A percentile compares a stretch with the other conserved stretches of the same genome.
Evolutionary conservation across 2,797 vertebrate species (phyloP).

Genomic region (Acanthopagrus latus): DNA sequence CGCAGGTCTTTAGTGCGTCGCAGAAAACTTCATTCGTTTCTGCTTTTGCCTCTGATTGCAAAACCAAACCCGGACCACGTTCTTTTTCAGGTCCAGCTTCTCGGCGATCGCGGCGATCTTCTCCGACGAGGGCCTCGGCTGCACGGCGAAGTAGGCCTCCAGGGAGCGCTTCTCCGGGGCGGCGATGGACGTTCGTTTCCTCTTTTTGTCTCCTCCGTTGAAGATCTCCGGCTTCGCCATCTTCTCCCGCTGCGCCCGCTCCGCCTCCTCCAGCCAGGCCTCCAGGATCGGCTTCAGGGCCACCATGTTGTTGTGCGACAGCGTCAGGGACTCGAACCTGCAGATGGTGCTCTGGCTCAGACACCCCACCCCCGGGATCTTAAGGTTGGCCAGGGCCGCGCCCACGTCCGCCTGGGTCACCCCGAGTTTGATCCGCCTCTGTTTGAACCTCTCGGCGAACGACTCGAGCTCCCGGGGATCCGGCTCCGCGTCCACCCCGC

Average conservation of each 20-base stretch:
- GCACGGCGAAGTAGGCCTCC: constrained; percentile 94
- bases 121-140: constrained; percentile 93
- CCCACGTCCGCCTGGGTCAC: constrained; percentile 95
- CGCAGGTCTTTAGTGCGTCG: constrained; percentile 86
- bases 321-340: constrained; percentile 94
- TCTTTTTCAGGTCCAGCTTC: constrained; percentile 96
- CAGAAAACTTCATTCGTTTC: constrained; percentile 97
- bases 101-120: constrained; percentile 95
- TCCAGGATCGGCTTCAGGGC: constrained; percentile 94
- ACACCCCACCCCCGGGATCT: constrained; percentile 94
- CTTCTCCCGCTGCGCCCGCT: constrained; percentile 92
- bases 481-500: constrained; percentile 87
- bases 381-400: constrained; percentile 92
- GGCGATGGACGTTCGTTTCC: constrained; percentile 93
- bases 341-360: constrained; percentile 96
- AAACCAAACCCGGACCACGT: constrained; percentile 95
- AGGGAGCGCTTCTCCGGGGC: constrained; percentile 93
- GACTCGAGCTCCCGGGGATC: constrained; percentile 94
- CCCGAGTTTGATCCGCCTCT: constrained; percentile 93
- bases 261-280: constrained; percentile 95
- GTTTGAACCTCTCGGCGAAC: constrained; percentile 94
- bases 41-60: constrained; percentile 97
- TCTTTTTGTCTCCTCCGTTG: constrained; percentile 91
- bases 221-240: constrained; percentile 94
- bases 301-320: constrained; percentile 97